These are phyloP conservation scores for Falco concolor DNA, from an alignment of 2,797 vertebrate species.

Conservation along the genomic window DNA sequence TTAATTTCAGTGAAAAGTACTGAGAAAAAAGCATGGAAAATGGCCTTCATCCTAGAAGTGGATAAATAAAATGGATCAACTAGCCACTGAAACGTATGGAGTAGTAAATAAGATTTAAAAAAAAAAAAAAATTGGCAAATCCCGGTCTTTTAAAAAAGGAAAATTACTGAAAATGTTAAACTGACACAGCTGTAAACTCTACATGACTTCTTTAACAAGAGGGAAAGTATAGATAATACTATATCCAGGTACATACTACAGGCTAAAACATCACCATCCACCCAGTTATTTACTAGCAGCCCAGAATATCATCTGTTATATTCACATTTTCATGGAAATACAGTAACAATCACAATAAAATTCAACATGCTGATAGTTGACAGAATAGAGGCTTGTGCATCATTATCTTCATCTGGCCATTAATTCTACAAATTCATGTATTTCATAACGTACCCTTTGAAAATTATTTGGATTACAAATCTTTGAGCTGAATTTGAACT, in stretches of 20 bases:
- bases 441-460: not conserved
- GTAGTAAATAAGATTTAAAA: not conserved
- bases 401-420: not conserved
- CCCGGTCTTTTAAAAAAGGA: not conserved
- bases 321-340: not conserved
- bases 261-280: not conserved
- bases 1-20: not conserved
- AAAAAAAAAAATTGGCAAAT: fast-evolving
- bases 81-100: not conserved
- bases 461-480: not conserved
- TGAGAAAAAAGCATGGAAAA: not conserved
- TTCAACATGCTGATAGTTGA: not conserved
- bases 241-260: not conserved
- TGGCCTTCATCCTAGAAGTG: not conserved
- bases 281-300: not conserved
- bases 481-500: not conserved
- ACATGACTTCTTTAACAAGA: not conserved
- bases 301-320: not conserved
- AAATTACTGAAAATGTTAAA: not conserved
- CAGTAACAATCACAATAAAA: not conserved
- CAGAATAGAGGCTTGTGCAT: not conserved
- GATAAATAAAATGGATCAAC: not conserved
- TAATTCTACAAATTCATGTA: not conserved
- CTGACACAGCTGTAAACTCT: not conserved
- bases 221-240: not conserved